These are phyloP conservation scores for Lissocephala sabroskyi DNA, from an alignment of 2,888 invertebrate genomes.

Conservation along the genomic window DNA sequence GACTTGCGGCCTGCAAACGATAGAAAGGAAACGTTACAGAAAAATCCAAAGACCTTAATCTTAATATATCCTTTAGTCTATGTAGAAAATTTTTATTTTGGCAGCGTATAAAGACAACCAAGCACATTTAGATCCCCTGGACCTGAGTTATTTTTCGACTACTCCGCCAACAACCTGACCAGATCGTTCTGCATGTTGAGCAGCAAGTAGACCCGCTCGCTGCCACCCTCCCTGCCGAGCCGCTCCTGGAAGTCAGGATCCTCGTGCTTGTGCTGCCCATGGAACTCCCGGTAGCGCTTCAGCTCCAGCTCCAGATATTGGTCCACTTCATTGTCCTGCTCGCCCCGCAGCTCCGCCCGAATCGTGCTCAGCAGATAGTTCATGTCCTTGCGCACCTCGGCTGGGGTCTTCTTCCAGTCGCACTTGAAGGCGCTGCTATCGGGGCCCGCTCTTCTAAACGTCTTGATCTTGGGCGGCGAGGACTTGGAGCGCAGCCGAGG, in stretches of 20 bases:
- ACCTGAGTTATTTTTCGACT: neutral
- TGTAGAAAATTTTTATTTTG: neutral
- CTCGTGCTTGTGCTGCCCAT: slow-evolving; percentile 21
- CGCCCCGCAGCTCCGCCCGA: slow-evolving; percentile 53
- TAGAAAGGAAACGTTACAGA: neutral
- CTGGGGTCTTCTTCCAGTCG: too few species aligned
- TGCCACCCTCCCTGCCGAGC: slow-evolving; percentile 6
- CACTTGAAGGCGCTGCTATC: too few species aligned
- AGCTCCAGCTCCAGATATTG: slow-evolving; percentile 57
- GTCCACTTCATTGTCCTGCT: slow-evolving; percentile 16
- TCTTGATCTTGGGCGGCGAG: neutral
- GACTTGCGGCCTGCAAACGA: slow-evolving; percentile 53
- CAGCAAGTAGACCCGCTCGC: slow-evolving; percentile 53
- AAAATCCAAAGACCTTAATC: too few species aligned
- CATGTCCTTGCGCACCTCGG: neutral
- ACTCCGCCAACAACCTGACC: slow-evolving; percentile 40
- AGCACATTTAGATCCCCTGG: slow-evolving; percentile 1
- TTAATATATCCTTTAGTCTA: too few species aligned
- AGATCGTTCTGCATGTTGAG: slow-evolving; percentile 64
- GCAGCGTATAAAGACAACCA: neutral
- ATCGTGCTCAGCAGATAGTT: slow-evolving; percentile 35
- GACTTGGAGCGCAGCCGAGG: slow-evolving; percentile 6
- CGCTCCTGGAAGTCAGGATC: slow-evolving; percentile 13
- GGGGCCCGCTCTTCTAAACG: too few species aligned
- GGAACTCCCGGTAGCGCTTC: slow-evolving; percentile 44